Conservation (phyloP, 2,797 vertebrate species). For the Spinus olivaceus region DNA sequence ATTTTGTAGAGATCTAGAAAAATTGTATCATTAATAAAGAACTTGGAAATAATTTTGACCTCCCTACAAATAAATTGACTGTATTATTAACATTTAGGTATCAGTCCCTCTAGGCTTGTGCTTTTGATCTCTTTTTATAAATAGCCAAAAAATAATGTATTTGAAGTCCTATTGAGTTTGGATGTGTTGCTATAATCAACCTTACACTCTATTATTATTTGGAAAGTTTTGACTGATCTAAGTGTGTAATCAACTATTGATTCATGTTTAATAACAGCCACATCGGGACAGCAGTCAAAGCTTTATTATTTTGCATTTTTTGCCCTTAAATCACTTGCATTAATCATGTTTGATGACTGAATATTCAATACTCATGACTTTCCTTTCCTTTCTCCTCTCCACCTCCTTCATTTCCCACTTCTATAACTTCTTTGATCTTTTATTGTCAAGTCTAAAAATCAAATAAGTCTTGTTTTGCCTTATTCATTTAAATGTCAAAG, state of each 20-base stretch:
- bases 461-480: not conserved
- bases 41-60: conserved; percentile 13
- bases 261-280: conserved; percentile 47
- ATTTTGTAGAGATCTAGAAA: not conserved
- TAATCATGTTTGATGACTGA: conserved; percentile 45
- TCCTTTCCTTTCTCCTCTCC: not conserved
- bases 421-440: conserved; percentile 31
- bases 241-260: conserved; percentile 38
- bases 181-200: conserved; percentile 26
- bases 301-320: conserved; percentile 50
- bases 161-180: conserved; percentile 40
- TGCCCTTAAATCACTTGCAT: conserved; percentile 45
- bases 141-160: conserved; percentile 25
- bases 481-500: conserved; percentile 20
- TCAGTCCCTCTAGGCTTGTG: not conserved
- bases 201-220: conserved; percentile 21
- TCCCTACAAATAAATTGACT: conserved; percentile 4
- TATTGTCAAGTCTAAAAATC: conserved; percentile 8
- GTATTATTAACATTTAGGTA: conserved; percentile 13
- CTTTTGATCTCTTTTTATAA: conserved; percentile 48
- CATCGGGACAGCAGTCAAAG: conserved; percentile 29
- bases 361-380: conserved; percentile 31
- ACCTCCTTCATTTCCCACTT: conserved; percentile 23
- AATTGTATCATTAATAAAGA: conserved; percentile 18
- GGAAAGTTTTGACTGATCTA: conserved; percentile 50